Conservation (phyloP, 2,888 invertebrate genomes). For the Galerucella nymphaeae region DNA sequence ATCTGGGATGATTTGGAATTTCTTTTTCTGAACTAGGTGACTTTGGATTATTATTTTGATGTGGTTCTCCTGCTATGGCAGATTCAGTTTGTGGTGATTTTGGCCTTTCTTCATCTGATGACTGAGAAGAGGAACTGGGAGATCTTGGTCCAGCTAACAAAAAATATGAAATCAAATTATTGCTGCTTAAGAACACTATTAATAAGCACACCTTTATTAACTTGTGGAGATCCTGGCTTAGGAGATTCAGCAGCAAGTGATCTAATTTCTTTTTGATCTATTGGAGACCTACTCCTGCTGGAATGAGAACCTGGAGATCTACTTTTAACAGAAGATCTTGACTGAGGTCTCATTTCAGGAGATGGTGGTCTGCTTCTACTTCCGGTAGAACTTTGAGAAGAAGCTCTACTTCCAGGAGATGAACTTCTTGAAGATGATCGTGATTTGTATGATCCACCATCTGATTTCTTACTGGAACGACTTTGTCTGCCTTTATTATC, state of each 20-base stretch:
- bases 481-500: constrained; percentile 52
- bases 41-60: constrained; percentile 22
- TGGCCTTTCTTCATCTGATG: constrained; percentile 23
- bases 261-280: constrained; percentile 27
- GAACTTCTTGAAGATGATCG: constrained; percentile 39
- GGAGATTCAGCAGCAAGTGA: constrained; percentile 23
- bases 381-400: constrained; percentile 48
- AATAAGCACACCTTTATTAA: background rate
- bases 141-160: constrained; percentile 18
- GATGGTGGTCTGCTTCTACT: constrained; percentile 44
- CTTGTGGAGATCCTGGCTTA: constrained; percentile 4
- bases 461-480: constrained; percentile 47
- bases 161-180: too few species aligned
- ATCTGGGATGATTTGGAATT: constrained; percentile 32
- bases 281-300: constrained; percentile 36
- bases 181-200: background rate
- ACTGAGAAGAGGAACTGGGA: constrained; percentile 12
- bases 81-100: constrained; percentile 10
- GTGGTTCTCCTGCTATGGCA: constrained; percentile 12
- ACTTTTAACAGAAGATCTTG: constrained; percentile 54
- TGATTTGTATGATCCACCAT: constrained; percentile 39
- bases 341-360: constrained; percentile 33
- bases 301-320: constrained; percentile 58
- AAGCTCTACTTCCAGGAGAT: constrained; percentile 48
- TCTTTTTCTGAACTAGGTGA: constrained; percentile 24